Evolutionary conservation across 2,888 invertebrate species (phyloP).

Genomic region (Melolontha melolontha): DNA sequence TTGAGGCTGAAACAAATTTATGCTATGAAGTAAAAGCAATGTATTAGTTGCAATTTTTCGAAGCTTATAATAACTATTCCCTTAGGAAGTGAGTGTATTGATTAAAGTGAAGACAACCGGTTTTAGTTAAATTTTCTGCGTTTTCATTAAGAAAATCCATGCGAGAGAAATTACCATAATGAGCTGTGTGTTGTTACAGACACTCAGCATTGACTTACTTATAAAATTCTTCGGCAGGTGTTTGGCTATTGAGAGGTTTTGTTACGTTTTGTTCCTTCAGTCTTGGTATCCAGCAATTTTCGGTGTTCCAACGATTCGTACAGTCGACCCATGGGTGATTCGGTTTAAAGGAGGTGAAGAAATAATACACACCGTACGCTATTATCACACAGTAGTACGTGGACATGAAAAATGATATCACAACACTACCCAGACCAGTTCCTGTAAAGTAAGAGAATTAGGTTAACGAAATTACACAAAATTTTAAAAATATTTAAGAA

Average conservation of each 20-base stretch:
- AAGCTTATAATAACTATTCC: too few relatives aligned
- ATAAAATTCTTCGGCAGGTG: constrained; percentile 93
- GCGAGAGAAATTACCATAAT: too few relatives aligned
- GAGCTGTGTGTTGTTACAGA: too few relatives aligned
- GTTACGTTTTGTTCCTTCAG: constrained; percentile 69
- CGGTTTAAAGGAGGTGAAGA: constrained; percentile 89
- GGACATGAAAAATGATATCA: constrained; percentile 94
- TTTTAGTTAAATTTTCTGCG: too few relatives aligned
- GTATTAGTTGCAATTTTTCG: too few relatives aligned
- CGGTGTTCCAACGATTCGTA: constrained; percentile 87
- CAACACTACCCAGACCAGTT: constrained; percentile 92
- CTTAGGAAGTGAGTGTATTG: too few relatives aligned
- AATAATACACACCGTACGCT: constrained; percentile 93
- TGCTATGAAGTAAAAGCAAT: background rate
- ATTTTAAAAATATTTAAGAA: background rate
- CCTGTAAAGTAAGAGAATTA: constrained; percentile 72
- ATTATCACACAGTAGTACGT: constrained; percentile 97
- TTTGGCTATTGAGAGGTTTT: constrained; percentile 79
- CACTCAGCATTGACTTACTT: constrained; percentile 76
- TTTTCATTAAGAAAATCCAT: too few relatives aligned
- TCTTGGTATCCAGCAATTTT: constrained; percentile 82
- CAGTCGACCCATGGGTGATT: constrained; percentile 93
- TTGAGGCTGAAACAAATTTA: constrained; percentile 76
- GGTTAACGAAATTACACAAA: background rate
- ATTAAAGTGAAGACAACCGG: too few relatives aligned